These are phyloP conservation scores for Macaria liturata DNA, from an alignment of 2,888 invertebrate genomes.

Conservation along the genomic window DNA sequence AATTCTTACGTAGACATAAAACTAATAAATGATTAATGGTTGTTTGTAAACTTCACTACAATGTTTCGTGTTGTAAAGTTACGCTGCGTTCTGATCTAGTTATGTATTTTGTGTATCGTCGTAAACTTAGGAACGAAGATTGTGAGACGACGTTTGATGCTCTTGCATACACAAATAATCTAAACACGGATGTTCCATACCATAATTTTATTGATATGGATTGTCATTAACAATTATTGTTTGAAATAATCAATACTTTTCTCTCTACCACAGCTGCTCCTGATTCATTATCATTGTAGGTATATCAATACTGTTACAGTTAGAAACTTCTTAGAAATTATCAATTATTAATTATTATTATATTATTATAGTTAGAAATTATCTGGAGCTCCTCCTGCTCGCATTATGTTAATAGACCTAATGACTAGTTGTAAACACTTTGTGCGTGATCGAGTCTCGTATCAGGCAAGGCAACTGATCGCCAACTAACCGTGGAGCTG, in stretches of 20 bases:
- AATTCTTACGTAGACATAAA: background rate
- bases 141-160: slow-evolving; percentile 1
- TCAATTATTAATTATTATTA: too few species aligned
- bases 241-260: too few species aligned
- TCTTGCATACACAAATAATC: background rate
- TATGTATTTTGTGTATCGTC: slow-evolving; percentile 9
- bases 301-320: background rate
- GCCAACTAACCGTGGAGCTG: slow-evolving; percentile 69
- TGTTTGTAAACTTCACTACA: slow-evolving; percentile 13
- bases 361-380: too few species aligned
- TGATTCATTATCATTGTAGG: background rate
- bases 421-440: slow-evolving; percentile 26
- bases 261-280: background rate
- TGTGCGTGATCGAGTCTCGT: slow-evolving; percentile 56
- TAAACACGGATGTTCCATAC: too few species aligned
- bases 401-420: background rate
- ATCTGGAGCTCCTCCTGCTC: too few species aligned
- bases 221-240: too few species aligned
- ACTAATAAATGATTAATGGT: slow-evolving; percentile 2
- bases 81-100: slow-evolving; percentile 3
- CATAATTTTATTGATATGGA: too few species aligned
- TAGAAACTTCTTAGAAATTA: too few species aligned
- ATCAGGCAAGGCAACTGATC: slow-evolving; percentile 53
- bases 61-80: slow-evolving; percentile 4
- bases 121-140: slow-evolving; percentile 8